Evolutionary conservation across 2,888 invertebrate genomes (phyloP), one percentile per base, ranked within the genome.

Genomic region (Rotaria sp.): DNA sequence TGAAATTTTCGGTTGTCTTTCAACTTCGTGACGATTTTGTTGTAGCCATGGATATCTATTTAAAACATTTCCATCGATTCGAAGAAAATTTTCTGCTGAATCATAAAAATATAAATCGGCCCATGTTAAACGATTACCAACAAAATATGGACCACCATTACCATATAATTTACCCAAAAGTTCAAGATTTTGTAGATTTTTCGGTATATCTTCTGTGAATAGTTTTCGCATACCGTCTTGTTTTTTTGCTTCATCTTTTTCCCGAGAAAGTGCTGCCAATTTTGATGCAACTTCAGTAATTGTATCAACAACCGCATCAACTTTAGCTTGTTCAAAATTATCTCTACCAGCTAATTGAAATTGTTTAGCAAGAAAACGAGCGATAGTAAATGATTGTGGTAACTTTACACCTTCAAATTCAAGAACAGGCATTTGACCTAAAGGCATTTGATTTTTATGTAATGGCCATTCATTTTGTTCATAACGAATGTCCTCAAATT

Each of bases 401-500:
- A 74, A 24, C 41, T 41, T 74, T 1, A 24, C 1, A 11, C 38
- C 74, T 8, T 74, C n/a, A 35, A 38, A 21, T 24, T 74, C 38
- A 1, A 80, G n/a, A 45, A 80, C 45, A 45, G 86, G 85, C 57
- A 85, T n/a, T 59, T 84, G 24, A 50, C 80, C 57, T 80, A 52
- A 84, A 41, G 80, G 87, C 86, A 87, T 87, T 88, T 88, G 85
- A 55, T 86, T 85, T 87, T 89, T 88, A 24, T 87, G 75, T 41
- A 67, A 85, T 30, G 88, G 87, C 89, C 89, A 89, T 38, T 88
- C 86, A 67, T 93, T 93, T 88, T 92, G 91, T 18, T 92, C 91
- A 88, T 93, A 91, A 87, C 93, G 90, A 88, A 92, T 91, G 88
- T 93, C 93, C 88, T 93, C 92, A 88, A 92, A 93, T 87, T 92